Evolutionary conservation across 2,797 vertebrate species (phyloP), one percentile per base, ranked within the genome.

Genomic region (Argentina silus): DNA sequence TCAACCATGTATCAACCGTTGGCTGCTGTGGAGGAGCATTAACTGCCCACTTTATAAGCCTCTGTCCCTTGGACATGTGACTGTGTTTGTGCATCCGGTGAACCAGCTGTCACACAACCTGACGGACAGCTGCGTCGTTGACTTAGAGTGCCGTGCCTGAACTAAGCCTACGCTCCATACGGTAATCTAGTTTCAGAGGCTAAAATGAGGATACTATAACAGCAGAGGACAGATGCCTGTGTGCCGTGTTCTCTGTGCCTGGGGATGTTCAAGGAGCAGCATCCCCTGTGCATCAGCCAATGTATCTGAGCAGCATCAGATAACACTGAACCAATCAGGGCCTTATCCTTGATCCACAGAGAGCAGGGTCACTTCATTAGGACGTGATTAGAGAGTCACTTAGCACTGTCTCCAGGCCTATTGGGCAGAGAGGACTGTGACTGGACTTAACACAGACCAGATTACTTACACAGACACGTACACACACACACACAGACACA

Each of bases 281-380:
- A 48, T 66, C 17, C 64, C 47, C 63, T 50, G 65, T 56, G 51
- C 44, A 6, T 4, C 17, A 19, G 23, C 17, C 64, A 11, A 17
- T 10, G 44, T 65, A 47, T 50, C 42, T 47, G 57, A 47, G 23
- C 69, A 70, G 55, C 42, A 61, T 78, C 73, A 78, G 51, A 76
- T 65, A 70, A 56, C 66, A 57, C 47, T 69, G 36, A 70, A 78
- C 73, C 59, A 59, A 73, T 67, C 73, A 45, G 59, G 27, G 65
- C 23, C 53, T 75, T 64, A 71, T 74, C 75, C 68, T 15, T 63
- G 48, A 59, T 67, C 63, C 59, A 36, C 42, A 57, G 55, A 72
- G 72, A 71, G 57, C 72, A 43, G 19, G 42, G 57, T 62, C 72
- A 62, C 72, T 65, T 70, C 63, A 71, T 76, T 78, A 76, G 36